These are phyloP conservation scores for Eumeta japonica DNA, from an alignment of 1,140 invertebrate species.

Conservation along the genomic window DNA sequence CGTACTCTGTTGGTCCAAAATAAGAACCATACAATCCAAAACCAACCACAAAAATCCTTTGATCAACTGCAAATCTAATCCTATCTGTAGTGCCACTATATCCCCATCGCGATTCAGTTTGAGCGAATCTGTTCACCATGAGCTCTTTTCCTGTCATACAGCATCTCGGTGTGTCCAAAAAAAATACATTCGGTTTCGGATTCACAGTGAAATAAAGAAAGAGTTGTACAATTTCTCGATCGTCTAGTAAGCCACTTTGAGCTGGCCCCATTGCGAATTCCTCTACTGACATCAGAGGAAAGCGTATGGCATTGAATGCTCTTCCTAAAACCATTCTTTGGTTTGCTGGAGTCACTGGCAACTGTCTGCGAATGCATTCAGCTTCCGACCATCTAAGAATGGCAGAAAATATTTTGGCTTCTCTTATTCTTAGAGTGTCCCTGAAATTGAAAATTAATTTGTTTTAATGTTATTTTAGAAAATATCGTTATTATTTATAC, in stretches of 20 bases:
- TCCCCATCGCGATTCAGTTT: constrained; percentile 82
- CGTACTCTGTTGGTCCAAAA: constrained; percentile 79
- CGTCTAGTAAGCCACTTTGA: constrained; percentile 72
- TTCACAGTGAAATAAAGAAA: constrained; percentile 83
- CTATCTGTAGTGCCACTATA: constrained; percentile 85
- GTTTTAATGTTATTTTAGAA: too few relatives aligned
- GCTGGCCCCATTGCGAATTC: constrained; percentile 84
- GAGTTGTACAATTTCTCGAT: constrained; percentile 73
- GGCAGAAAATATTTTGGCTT: constrained; percentile 79
- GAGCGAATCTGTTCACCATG: constrained; percentile 76
- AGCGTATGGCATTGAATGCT: constrained; percentile 74
- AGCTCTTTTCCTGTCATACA: constrained; percentile 83
- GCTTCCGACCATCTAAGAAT: constrained; percentile 76
- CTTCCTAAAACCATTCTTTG: constrained; percentile 68
- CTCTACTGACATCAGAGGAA: constrained; percentile 84
- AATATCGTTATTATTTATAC: too few relatives aligned
- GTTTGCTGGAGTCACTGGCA: constrained; percentile 70
- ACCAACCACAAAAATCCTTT: constrained; percentile 81
- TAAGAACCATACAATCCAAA: constrained; percentile 88
- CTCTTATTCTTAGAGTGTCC: constrained; percentile 79
- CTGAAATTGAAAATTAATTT: constrained; percentile 46
- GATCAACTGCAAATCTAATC: constrained; percentile 82
- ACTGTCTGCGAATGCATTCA: constrained; percentile 69
- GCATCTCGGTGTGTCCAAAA: constrained; percentile 74
- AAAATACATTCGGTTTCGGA: constrained; percentile 70